These are phyloP conservation scores for Yponomeuta evonymella DNA, from an alignment of 2,888 invertebrate species.

Conservation along the genomic window DNA sequence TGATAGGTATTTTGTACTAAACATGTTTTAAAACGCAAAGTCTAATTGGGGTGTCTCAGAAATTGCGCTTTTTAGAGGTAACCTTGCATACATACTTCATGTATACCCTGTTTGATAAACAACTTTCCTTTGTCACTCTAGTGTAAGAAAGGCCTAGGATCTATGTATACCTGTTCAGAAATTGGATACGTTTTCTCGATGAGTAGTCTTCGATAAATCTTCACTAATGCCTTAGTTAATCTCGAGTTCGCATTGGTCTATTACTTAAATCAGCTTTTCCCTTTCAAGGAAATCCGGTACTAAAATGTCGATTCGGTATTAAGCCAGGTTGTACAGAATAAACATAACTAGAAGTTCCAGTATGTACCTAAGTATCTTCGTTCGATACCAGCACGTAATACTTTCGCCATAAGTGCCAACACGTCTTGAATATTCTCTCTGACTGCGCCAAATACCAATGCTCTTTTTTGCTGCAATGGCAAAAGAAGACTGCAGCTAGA, in stretches of 20 bases:
- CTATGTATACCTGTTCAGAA: background rate
- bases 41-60: too few relatives aligned
- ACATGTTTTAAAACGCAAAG: too few relatives aligned
- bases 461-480: too few relatives aligned
- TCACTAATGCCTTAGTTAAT: conserved; percentile 8
- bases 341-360: conserved; percentile 3
- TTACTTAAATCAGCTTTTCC: conserved; percentile 20
- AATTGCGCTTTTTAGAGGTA: too few relatives aligned
- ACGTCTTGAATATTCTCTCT: too few relatives aligned
- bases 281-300: conserved; percentile 25
- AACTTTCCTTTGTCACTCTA: background rate
- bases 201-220: conserved; percentile 8
- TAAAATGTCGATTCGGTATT: conserved; percentile 19
- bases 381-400: background rate
- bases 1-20: too few relatives aligned
- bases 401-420: too few relatives aligned
- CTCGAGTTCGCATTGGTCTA: conserved; percentile 3
- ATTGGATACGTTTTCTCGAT: conserved; percentile 4
- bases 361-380: background rate
- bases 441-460: too few relatives aligned
- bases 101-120: too few relatives aligned
- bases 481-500: too few relatives aligned
- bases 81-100: too few relatives aligned
- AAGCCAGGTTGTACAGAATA: conserved; percentile 4
- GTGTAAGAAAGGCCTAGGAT: background rate